A percentile compares a stretch with the other conserved stretches of the same genome.
Evolutionary conservation across 2,113 vertebrate genomes (phyloP).

Genomic region (Morone chrysops): DNA sequence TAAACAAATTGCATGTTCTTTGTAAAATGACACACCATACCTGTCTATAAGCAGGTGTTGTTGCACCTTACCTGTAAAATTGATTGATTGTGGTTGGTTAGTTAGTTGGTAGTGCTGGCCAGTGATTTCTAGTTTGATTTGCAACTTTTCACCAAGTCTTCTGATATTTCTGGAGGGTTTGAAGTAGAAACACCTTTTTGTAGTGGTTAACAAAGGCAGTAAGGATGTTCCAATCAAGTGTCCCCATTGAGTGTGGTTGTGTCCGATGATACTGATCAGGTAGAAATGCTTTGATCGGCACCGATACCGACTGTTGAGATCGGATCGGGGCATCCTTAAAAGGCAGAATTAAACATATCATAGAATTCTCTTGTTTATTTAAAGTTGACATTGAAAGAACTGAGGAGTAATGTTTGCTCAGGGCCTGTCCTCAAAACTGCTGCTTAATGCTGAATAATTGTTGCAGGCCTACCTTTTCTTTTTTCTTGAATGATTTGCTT

Average conservation of each 20-base stretch:
- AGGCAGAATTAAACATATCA: not conserved
- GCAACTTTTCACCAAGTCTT: not conserved
- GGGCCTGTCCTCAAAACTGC: constrained; percentile 29
- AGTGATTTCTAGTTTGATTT: not conserved
- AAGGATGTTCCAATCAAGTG: too few species aligned
- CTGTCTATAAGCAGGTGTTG: not conserved
- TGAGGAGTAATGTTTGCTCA: constrained; percentile 1
- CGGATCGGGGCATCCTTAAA: too few species aligned
- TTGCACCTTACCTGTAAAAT: not conserved
- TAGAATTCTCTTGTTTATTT: not conserved
- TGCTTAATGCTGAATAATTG: constrained; percentile 30
- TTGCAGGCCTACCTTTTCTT: constrained; percentile 16
- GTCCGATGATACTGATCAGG: too few species aligned
- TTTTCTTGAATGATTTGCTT: constrained; percentile 9
- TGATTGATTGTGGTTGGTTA: not conserved
- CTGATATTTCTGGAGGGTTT: not conserved
- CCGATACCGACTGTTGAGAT: too few species aligned
- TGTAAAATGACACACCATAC: not conserved
- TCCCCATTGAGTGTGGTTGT: too few species aligned
- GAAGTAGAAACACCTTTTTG: not conserved
- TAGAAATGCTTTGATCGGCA: too few species aligned
- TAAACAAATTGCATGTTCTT: not conserved
- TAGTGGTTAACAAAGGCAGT: not conserved
- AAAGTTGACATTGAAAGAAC: constrained; percentile 14
- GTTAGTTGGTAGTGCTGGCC: not conserved